A percentile compares a stretch with the other conserved stretches of the same genome.
phyloP scores from a whole-genome alignment of 1,140 invertebrate genomes.

The Acromyrmex echinatior region DNA sequence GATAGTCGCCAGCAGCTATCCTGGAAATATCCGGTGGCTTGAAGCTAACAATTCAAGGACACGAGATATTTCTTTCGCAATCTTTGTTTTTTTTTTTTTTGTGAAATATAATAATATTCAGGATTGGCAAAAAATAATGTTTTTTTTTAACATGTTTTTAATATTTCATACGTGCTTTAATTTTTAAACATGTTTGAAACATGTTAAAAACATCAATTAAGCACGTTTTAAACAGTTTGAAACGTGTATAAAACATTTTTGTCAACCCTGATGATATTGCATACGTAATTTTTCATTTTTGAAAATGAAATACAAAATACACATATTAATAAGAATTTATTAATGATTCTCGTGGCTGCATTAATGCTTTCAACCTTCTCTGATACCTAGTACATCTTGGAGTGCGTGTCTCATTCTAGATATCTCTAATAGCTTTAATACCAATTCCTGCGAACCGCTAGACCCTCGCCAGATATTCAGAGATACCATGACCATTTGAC shows the following conservation, averaged over 20 bases:
- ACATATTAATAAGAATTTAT: neutral
- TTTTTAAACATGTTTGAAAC: too few relatives aligned
- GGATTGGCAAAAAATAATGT: too few relatives aligned
- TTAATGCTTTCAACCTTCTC: neutral
- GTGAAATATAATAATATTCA: neutral
- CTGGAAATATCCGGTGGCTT: constrained; percentile 2
- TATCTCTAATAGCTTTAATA: constrained; percentile 32
- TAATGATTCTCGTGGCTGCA: neutral
- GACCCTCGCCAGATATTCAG: constrained; percentile 26
- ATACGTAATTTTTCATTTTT: neutral
- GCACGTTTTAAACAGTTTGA: too few relatives aligned
- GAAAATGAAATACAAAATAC: neutral
- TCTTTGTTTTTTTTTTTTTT: neutral
- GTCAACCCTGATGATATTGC: too few relatives aligned
- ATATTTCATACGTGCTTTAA: too few relatives aligned
- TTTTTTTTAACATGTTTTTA: neutral
- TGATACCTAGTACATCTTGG: neutral
- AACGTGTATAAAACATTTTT: too few relatives aligned
- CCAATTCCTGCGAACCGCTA: constrained; percentile 43
- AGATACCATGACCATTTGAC: constrained; percentile 33
- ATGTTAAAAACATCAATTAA: too few relatives aligned
- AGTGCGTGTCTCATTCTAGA: neutral
- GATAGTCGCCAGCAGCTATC: constrained; percentile 35
- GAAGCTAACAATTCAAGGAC: constrained; percentile 47
- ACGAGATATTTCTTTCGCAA: neutral